Percentiles rank a stretch among this genome's conserved stretches.
These are phyloP conservation scores for Brachypterus glaber DNA, from an alignment of 2,888 invertebrate species.

Conservation along the genomic window DNA sequence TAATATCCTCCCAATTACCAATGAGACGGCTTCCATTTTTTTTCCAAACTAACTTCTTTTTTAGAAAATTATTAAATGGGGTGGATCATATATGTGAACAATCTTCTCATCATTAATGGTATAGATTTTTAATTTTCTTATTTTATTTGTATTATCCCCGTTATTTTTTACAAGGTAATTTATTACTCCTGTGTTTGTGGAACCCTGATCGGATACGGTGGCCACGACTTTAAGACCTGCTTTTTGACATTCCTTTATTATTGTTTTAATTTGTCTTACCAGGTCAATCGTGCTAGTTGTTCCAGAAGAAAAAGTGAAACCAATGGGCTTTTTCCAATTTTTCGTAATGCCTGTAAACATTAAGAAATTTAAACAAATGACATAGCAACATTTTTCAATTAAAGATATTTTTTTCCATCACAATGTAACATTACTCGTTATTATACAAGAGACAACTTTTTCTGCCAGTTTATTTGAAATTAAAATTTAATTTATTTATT, in stretches of 20 bases:
- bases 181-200: conserved; percentile 8
- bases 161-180: conserved; percentile 7
- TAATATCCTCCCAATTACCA: neutral
- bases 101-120: conserved; percentile 9
- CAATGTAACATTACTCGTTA: too few relatives aligned
- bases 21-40: neutral
- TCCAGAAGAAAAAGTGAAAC: conserved; percentile 7
- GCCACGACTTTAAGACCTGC: conserved; percentile 10
- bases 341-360: conserved; percentile 12
- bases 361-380: too few relatives aligned
- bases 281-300: conserved; percentile 4
- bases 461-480: too few relatives aligned
- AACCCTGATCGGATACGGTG: conserved; percentile 10
- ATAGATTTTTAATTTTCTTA: conserved; percentile 1
- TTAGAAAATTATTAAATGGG: conserved; percentile 4
- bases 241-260: conserved; percentile 5
- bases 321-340: conserved; percentile 14
- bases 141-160: neutral
- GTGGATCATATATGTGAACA: conserved; percentile 13
- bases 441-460: too few relatives aligned
- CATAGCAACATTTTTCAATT: too few relatives aligned
- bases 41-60: neutral
- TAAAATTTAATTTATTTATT: too few relatives aligned
- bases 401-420: too few relatives aligned
- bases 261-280: conserved; percentile 2